These are phyloP conservation scores for Agrotis ipsilon DNA, from an alignment of 2,888 invertebrate species.

Conservation along the genomic window DNA sequence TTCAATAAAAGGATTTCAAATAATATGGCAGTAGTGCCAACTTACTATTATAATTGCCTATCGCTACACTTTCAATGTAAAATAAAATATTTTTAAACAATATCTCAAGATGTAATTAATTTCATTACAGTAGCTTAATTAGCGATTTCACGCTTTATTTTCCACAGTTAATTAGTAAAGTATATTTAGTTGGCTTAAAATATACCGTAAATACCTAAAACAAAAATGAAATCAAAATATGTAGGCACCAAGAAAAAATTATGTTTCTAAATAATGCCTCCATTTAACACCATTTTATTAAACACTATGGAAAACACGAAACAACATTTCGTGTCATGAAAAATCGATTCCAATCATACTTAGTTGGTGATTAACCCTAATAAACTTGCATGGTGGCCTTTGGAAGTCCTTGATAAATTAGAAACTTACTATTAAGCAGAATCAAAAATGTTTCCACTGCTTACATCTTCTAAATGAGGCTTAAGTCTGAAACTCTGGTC, in stretches of 20 bases:
- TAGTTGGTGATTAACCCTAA: conserved; percentile 4
- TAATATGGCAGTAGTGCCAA: too few relatives aligned
- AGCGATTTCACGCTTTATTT: conserved; percentile 36
- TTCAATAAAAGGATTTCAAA: too few relatives aligned
- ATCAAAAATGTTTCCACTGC: too few relatives aligned
- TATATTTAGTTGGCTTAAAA: background rate
- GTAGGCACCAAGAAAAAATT: background rate
- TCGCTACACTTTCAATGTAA: background rate
- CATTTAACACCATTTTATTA: background rate
- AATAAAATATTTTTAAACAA: conserved; percentile 13
- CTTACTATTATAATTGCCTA: too few relatives aligned
- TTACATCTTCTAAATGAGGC: too few relatives aligned
- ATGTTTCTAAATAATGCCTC: background rate
- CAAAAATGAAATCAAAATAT: background rate
- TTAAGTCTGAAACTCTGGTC: background rate
- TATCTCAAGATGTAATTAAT: background rate
- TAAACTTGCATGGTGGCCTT: background rate
- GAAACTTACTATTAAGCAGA: background rate
- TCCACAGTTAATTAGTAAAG: background rate
- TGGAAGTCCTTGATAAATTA: background rate
- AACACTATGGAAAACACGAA: conserved; percentile 7
- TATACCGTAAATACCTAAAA: background rate
- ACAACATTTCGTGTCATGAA: conserved; percentile 14
- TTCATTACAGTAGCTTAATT: conserved; percentile 25
- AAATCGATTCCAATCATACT: conserved; percentile 29